Evolutionary conservation across 30 jellyfish, hydroid and myxozoan genomes (phyloP).

Genomic region (Hydractinia symbiolongicarpus): DNA sequence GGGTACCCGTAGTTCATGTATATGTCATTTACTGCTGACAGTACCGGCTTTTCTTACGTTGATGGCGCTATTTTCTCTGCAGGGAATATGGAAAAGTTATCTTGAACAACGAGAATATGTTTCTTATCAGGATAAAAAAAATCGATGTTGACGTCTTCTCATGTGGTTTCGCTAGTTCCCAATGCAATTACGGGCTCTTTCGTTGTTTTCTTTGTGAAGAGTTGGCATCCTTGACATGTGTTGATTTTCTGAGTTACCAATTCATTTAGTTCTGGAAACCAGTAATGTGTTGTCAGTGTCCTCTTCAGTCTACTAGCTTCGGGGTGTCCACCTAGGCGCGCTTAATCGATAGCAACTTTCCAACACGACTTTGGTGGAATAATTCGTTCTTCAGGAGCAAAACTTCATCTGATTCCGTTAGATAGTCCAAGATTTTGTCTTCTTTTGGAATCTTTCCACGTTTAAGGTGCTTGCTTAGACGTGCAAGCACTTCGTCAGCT

Average conservation of each 20-base stretch:
- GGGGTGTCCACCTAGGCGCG: neutral
- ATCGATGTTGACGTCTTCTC: no score
- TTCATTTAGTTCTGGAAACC: constrained; percentile 10
- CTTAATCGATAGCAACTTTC: no score
- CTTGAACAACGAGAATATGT: no score
- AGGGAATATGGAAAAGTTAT: no score
- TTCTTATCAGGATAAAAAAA: no score
- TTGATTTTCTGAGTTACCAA: neutral
- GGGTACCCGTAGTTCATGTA: neutral
- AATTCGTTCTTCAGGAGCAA: neutral
- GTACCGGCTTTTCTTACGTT: constrained; percentile 13
- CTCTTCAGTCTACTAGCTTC: constrained; percentile 17
- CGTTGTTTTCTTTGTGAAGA: no score
- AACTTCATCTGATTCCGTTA: constrained; percentile 25
- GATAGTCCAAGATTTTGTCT: neutral
- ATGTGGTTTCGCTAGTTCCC: no score
- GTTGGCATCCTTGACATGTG: neutral
- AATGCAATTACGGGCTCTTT: no score
- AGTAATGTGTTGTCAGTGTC: neutral
- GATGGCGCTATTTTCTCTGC: neutral
- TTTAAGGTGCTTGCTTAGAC: neutral
- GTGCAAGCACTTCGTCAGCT: neutral
- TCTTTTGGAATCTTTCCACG: neutral
- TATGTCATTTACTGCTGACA: no score
- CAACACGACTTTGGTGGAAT: no score